A percentile compares a stretch with the other conserved stretches of the same genome.
Conservation (phyloP, 2,888 invertebrate genomes). For the Schrankia costaestrigalis region DNA sequence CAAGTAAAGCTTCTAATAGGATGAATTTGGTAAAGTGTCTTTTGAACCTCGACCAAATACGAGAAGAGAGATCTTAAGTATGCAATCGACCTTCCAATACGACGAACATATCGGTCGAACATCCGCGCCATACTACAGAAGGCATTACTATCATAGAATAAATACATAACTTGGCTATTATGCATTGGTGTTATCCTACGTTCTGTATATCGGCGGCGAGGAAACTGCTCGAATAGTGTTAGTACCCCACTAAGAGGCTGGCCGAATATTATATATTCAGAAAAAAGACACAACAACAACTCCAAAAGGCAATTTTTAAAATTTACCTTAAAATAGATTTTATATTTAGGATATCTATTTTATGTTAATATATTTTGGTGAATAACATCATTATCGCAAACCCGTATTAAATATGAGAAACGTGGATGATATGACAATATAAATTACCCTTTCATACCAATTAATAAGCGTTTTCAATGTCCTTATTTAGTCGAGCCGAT, state of each 20-base stretch:
- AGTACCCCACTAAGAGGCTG: constrained; percentile 50
- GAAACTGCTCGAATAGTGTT: constrained; percentile 16
- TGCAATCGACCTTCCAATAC: constrained; percentile 19
- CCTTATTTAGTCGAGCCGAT: constrained; percentile 75
- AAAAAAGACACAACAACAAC: constrained; percentile 72
- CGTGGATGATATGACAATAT: constrained; percentile 81
- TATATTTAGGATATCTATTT: constrained; percentile 72
- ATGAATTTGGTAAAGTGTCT: constrained; percentile 56
- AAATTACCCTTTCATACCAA: constrained; percentile 82
- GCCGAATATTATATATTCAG: constrained; percentile 74
- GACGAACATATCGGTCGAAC: constrained; percentile 3
- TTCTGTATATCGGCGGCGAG: constrained; percentile 12
- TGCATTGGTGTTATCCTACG: constrained; percentile 10
- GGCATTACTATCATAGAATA: constrained; percentile 7
- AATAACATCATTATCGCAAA: constrained; percentile 81
- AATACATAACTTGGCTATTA: constrained; percentile 10
- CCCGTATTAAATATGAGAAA: constrained; percentile 81
- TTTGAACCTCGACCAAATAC: constrained; percentile 37
- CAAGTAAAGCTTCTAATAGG: constrained; percentile 65
- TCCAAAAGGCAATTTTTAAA: constrained; percentile 75
- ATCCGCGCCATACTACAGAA: constrained; percentile 3
- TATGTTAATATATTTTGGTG: constrained; percentile 78
- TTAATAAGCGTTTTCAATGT: constrained; percentile 82
- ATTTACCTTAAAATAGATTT: constrained; percentile 75
- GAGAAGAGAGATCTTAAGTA: constrained; percentile 25